Base-by-base conservation (phyloP, 2,888 invertebrate genomes). In the Leptinotarsa juncta region DNA sequence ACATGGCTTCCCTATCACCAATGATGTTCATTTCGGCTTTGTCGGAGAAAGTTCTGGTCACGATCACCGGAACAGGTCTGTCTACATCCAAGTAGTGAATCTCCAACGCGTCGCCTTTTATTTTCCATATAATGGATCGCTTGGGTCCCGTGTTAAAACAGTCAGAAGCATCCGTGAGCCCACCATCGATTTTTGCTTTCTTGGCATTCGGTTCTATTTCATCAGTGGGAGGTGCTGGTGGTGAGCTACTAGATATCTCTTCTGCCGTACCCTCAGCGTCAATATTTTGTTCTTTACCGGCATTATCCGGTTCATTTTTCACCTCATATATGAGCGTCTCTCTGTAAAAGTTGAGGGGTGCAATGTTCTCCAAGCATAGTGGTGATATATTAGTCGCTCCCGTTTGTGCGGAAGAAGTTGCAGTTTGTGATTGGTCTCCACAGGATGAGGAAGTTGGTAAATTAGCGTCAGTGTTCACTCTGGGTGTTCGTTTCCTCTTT, bases 61-160 rank as follows among this genome's bases (percentile, higher is more conserved):
- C 98, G 89, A 98, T 98, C 1, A 97, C 96, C 84, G 98, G 91
- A 89, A 98, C 98, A 18, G 95, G 97, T 88, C 97, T 98, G 88
- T 98, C 98, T 80, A 98, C 89, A 87, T 98, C 98, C 87, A 99
- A 98, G 88, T 93, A 97, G 83, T 94, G 93, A 73, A 96, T 90
- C 84, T 95, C 93, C 82, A 95, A 94, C 50, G 98, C 89, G 80
- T 94, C 92, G 7, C 91, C 88, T 75, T 97, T 96, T 4, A 93
- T 91, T 84, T 94, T 94, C 94, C 96, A 97, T 84, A 93, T 82
- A 32, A 88, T 85, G 81, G 92, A 92, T 87, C 95, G 95, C 85
- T 95, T 96, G 4, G 94, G 94, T 3, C 94, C 95, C 86, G 92
- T 94, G 79, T 91, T 91, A 81, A 95, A 93, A 77, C 94, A 93